Evolutionary conservation across 2,797 vertebrate genomes (phyloP).

Genomic region (Sphenopsis melanotis): DNA sequence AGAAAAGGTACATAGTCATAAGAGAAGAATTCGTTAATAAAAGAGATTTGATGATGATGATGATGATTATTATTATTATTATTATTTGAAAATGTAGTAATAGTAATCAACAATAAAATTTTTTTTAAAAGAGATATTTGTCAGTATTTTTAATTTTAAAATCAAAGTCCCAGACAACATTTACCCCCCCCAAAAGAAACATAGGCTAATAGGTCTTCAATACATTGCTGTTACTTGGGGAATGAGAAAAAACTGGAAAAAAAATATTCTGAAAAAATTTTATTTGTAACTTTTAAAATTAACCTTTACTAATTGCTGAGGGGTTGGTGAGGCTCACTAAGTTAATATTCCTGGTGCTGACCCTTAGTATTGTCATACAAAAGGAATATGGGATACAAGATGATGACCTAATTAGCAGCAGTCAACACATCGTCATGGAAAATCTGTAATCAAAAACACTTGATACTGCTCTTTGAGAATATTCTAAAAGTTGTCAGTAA

Average conservation of each 20-base stretch:
- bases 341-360: neutral
- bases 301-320: neutral
- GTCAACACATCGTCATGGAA: neutral
- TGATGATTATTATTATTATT: neutral
- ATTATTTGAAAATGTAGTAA: neutral
- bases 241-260: neutral
- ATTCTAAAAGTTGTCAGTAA: neutral
- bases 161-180: neutral
- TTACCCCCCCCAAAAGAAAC: neutral
- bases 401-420: neutral
- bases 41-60: neutral
- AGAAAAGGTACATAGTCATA: neutral
- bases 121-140: neutral
- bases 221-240: neutral
- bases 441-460: neutral
- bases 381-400: neutral
- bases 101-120: neutral
- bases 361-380: neutral
- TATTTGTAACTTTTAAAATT: neutral
- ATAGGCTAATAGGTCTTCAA: neutral
- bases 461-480: neutral
- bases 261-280: neutral
- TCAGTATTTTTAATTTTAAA: neutral
- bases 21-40: neutral
- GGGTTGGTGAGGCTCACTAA: neutral